Percentiles rank a stretch among this genome's conserved stretches.
Conservation (phyloP, 2,888 invertebrate species). For the Marasmarcha lunaedactyla region DNA sequence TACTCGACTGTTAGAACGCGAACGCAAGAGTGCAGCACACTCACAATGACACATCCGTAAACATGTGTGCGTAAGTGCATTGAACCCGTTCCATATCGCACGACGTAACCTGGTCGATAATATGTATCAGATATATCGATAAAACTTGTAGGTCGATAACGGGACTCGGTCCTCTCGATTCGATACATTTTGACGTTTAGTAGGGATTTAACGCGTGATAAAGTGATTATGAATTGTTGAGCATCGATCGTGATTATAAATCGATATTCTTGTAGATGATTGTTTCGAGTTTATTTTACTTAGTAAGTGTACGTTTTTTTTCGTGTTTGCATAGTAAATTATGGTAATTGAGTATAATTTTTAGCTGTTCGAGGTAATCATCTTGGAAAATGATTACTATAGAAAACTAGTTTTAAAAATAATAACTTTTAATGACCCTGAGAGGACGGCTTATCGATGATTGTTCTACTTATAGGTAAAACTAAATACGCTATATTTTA, state of each 20-base stretch:
- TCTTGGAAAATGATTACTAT: background rate
- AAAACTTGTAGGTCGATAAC: conserved; percentile 5
- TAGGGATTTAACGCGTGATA: background rate
- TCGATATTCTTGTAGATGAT: too few relatives aligned
- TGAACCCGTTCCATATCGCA: conserved; percentile 55
- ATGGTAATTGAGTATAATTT: conserved; percentile 3
- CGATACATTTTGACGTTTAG: conserved; percentile 4
- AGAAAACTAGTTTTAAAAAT: conserved; percentile 1
- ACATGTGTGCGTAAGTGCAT: conserved; percentile 26
- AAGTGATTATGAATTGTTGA: background rate
- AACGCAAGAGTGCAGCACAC: too few relatives aligned
- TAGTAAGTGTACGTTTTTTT: too few relatives aligned
- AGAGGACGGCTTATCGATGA: background rate
- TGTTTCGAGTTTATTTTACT: too few relatives aligned
- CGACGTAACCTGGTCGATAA: conserved; percentile 26
- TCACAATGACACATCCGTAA: background rate
- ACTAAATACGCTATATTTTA: too few relatives aligned
- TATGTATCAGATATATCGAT: background rate
- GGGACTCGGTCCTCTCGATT: conserved; percentile 1
- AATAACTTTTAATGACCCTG: background rate
- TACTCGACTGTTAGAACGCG: too few relatives aligned
- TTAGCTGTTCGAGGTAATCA: too few relatives aligned
- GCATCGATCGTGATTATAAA: too few relatives aligned
- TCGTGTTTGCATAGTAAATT: conserved; percentile 1
- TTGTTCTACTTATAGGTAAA: too few relatives aligned